phyloP scores from a whole-genome alignment of 2,888 invertebrate genomes.

The Harpalus rufipes region DNA sequence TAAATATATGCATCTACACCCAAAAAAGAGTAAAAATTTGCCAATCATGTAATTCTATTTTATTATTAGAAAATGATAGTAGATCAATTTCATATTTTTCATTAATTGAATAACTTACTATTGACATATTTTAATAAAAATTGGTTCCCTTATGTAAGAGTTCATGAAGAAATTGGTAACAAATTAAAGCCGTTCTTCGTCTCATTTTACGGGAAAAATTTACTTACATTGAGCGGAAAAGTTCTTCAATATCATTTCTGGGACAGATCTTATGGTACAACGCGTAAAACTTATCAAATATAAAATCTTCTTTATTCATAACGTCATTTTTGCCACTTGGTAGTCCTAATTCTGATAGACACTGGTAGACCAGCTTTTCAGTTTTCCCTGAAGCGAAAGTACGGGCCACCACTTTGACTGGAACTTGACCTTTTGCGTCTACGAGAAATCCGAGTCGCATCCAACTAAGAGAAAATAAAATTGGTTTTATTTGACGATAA shows the following conservation, averaged over 20 bases:
- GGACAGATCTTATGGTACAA: slow-evolving; percentile 99
- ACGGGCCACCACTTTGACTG: slow-evolving; percentile 96
- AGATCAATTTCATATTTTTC: no score
- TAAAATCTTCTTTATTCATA: slow-evolving; percentile 96
- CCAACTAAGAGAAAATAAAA: slow-evolving; percentile 86
- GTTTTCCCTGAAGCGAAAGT: slow-evolving; percentile 99
- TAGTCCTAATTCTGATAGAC: slow-evolving; percentile 94
- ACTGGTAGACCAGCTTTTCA: slow-evolving; percentile 98
- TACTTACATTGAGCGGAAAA: slow-evolving; percentile 96
- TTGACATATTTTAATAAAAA: no score
- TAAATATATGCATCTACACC: no score
- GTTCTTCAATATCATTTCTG: slow-evolving; percentile 98
- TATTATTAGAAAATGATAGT: no score
- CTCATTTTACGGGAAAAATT: no score
- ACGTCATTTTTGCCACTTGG: slow-evolving; percentile 97
- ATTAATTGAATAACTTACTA: no score
- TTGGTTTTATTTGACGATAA: not conserved
- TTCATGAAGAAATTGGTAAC: no score
- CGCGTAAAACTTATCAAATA: slow-evolving; percentile 99
- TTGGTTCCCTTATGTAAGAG: no score
- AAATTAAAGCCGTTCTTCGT: no score
- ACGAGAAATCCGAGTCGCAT: slow-evolving; percentile 97
- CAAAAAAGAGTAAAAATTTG: no score
- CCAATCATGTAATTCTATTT: no score
- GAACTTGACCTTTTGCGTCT: slow-evolving; percentile 96